These are phyloP conservation scores for Lepus timidus DNA, from an alignment of 2,113 vertebrate genomes.

Conservation along the genomic window DNA sequence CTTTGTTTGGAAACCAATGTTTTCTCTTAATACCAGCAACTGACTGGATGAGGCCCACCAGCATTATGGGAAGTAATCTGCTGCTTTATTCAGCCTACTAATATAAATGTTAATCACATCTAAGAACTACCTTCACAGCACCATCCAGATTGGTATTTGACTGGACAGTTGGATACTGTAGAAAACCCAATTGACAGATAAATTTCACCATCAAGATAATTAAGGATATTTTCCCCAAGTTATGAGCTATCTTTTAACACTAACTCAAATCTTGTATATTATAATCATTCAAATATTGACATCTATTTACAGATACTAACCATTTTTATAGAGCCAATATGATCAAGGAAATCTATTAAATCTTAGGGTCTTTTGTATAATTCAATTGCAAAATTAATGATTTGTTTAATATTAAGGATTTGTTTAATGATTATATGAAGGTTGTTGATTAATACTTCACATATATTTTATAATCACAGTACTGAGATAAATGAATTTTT, in stretches of 20 bases:
- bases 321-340: not conserved
- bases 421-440: not conserved
- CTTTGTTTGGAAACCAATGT: not conserved
- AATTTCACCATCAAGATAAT: not conserved
- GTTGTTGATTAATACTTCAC: conserved; percentile 16
- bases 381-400: conserved; percentile 26
- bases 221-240: not conserved
- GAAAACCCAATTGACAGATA: not conserved
- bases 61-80: not conserved
- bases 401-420: conserved; percentile 50
- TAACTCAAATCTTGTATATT: not conserved
- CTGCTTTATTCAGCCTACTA: not conserved
- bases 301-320: not conserved
- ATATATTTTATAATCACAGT: not conserved
- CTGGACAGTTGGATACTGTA: not conserved
- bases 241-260: not conserved
- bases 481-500: not conserved
- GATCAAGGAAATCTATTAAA: not conserved
- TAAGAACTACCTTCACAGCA: not conserved
- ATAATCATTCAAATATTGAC: conserved; percentile 25
- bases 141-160: not conserved
- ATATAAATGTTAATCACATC: not conserved
- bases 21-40: not conserved
- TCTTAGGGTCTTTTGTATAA: not conserved
- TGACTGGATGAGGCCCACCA: not conserved